These are phyloP conservation scores for Lepidurus apus DNA, from an alignment of 1,140 invertebrate species.

Conservation along the genomic window DNA sequence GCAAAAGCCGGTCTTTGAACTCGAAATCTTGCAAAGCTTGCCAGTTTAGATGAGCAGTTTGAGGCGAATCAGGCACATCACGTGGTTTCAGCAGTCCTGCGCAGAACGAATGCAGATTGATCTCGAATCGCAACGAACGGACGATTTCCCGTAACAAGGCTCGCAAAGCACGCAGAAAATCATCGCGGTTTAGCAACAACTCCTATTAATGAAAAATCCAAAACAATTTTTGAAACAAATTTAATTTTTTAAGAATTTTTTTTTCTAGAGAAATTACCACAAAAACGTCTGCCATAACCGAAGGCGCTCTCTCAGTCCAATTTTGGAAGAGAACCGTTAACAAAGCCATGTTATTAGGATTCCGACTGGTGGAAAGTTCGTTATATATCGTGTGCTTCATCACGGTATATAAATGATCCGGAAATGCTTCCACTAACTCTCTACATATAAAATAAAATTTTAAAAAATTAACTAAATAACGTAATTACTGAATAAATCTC, in stretches of 20 bases:
- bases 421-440: slow-evolving; percentile 67
- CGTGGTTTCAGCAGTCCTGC: slow-evolving; percentile 55
- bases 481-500: not conserved
- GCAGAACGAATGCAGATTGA: slow-evolving; percentile 66
- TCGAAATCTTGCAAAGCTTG: slow-evolving; percentile 32
- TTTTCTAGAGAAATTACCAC: slow-evolving; percentile 46
- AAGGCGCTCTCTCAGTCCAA: slow-evolving; percentile 65
- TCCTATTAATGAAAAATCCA: slow-evolving; percentile 53
- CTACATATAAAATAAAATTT: slow-evolving; percentile 42
- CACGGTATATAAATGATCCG: slow-evolving; percentile 77
- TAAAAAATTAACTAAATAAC: slow-evolving; percentile 32
- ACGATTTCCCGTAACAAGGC: slow-evolving; percentile 80
- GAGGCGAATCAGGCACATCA: slow-evolving; percentile 54
- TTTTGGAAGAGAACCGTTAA: slow-evolving; percentile 79
- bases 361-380: slow-evolving; percentile 82
- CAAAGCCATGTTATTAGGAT: slow-evolving; percentile 90
- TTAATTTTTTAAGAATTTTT: no score
- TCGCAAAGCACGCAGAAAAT: slow-evolving; percentile 78
- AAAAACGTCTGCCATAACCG: slow-evolving; percentile 71
- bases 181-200: slow-evolving; percentile 78
- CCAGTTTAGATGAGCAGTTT: slow-evolving; percentile 57
- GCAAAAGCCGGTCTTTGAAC: slow-evolving; percentile 67
- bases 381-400: slow-evolving; percentile 91
- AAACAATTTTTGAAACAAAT: not conserved
- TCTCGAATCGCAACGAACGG: slow-evolving; percentile 71